Conservation (phyloP, 2,888 invertebrate species). For the Eilema depressum region DNA sequence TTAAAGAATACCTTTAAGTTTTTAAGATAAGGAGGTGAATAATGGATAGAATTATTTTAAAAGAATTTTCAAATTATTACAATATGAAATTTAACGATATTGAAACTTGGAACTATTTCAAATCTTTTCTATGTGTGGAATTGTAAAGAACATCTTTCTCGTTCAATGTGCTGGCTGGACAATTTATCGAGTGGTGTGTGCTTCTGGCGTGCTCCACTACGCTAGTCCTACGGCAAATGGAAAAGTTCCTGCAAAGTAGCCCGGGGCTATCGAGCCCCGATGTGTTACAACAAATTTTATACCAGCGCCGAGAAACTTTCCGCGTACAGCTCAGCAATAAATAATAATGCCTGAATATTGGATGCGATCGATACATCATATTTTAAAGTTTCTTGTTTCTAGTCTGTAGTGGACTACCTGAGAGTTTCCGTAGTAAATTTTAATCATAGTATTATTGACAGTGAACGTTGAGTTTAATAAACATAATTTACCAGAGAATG, state of each 20-base stretch:
- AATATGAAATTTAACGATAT: constrained; percentile 22
- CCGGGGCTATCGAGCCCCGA: constrained; percentile 62
- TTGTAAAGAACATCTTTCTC: constrained; percentile 34
- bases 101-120: constrained; percentile 28
- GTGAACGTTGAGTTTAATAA: constrained; percentile 54
- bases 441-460: constrained; percentile 39
- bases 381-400: constrained; percentile 64
- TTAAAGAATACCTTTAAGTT: constrained; percentile 40
- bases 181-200: constrained; percentile 66
- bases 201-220: constrained; percentile 58
- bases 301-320: constrained; percentile 67
- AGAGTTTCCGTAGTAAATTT: constrained; percentile 36
- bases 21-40: constrained; percentile 43
- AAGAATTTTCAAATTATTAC: constrained; percentile 30
- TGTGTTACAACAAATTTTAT: constrained; percentile 74
- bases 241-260: constrained; percentile 69
- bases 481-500: constrained; percentile 60
- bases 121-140: constrained; percentile 31
- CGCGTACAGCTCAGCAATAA: constrained; percentile 69
- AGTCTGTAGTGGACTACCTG: constrained; percentile 40
- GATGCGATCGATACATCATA: constrained; percentile 64
- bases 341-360: constrained; percentile 70
- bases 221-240: constrained; percentile 65
- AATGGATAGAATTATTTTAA: constrained; percentile 38
- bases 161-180: constrained; percentile 56